phyloP scores from a whole-genome alignment of 1,140 invertebrate genomes.

The Trichonephila clavata region DNA sequence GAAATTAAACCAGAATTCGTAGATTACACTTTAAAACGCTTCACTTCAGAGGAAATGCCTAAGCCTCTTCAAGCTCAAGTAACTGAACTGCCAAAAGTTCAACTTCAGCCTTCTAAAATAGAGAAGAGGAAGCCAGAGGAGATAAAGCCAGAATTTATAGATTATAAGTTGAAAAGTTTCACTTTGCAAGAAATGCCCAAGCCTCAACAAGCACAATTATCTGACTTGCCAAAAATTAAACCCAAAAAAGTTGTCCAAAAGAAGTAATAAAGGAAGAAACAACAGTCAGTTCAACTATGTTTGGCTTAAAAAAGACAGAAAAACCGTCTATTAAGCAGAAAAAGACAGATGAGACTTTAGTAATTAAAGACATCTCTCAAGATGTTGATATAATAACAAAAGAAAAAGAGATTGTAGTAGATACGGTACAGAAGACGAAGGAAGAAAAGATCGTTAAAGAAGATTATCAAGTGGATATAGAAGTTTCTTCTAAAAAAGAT shows the following conservation, averaged over 20 bases:
- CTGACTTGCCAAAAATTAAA: slow-evolving; percentile 16
- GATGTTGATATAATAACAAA: slow-evolving; percentile 24
- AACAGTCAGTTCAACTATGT: slow-evolving; percentile 19
- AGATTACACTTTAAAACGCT: slow-evolving; percentile 59
- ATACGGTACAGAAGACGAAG: slow-evolving; percentile 2
- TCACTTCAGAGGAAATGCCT: slow-evolving; percentile 32
- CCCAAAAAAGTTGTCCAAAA: neutral
- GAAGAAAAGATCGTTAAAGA: slow-evolving; percentile 49
- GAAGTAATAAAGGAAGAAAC: slow-evolving; percentile 43
- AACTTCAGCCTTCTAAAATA: slow-evolving; percentile 51
- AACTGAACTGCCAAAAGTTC: slow-evolving; percentile 24
- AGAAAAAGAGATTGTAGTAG: slow-evolving; percentile 2
- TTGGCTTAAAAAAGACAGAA: slow-evolving; percentile 16
- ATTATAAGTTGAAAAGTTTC: slow-evolving; percentile 58
- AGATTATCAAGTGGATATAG: slow-evolving; percentile 44
- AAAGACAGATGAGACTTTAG: neutral
- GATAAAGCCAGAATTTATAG: slow-evolving; percentile 64
- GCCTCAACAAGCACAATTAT: slow-evolving; percentile 57
- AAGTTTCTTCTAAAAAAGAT: slow-evolving; percentile 9
- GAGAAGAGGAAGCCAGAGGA: slow-evolving; percentile 51
- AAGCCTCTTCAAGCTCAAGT: slow-evolving; percentile 58
- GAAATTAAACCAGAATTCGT: slow-evolving; percentile 69
- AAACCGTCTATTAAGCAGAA: neutral
- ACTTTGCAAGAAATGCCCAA: slow-evolving; percentile 51
- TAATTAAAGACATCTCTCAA: neutral